Percentiles rank a stretch among this genome's conserved stretches.
Conservation (phyloP, 1,140 invertebrate species). For the Diplogasteroides magnus region DNA sequence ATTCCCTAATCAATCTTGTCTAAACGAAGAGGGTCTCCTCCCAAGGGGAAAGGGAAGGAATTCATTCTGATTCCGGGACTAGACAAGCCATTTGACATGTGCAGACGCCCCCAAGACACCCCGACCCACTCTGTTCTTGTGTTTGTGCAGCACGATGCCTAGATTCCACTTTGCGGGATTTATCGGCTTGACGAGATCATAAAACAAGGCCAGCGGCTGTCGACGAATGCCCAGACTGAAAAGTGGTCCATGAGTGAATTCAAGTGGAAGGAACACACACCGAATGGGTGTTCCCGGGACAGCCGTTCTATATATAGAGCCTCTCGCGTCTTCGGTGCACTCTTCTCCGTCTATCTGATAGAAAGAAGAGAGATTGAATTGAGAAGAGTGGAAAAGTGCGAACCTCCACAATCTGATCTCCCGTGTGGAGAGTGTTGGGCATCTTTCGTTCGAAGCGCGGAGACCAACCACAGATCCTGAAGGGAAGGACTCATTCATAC, state of each 20-base stretch:
- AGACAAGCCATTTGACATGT: too few species aligned
- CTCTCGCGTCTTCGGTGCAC: too few species aligned
- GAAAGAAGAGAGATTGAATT: too few species aligned
- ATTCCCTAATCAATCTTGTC: too few species aligned
- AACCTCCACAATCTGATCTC: not conserved
- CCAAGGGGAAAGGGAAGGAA: too few species aligned
- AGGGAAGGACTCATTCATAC: too few species aligned
- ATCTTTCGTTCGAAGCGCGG: not conserved
- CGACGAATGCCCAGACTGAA: not conserved
- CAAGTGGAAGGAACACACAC: too few species aligned
- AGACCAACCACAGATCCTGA: not conserved
- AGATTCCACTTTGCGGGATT: not conserved
- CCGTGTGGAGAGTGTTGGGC: not conserved
- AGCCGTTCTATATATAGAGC: not conserved
- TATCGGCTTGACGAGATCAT: not conserved
- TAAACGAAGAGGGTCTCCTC: too few species aligned
- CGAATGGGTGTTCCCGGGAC: not conserved
- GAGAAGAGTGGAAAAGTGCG: not conserved
- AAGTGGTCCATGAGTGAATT: too few species aligned
- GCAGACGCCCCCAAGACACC: too few species aligned
- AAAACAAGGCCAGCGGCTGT: not conserved
- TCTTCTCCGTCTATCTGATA: not conserved
- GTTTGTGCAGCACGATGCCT: not conserved
- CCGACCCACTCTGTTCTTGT: not conserved
- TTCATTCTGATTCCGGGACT: too few species aligned